Evolutionary conservation across 2,888 invertebrate species (phyloP).

Genomic region (Trachelus iudaicus): DNA sequence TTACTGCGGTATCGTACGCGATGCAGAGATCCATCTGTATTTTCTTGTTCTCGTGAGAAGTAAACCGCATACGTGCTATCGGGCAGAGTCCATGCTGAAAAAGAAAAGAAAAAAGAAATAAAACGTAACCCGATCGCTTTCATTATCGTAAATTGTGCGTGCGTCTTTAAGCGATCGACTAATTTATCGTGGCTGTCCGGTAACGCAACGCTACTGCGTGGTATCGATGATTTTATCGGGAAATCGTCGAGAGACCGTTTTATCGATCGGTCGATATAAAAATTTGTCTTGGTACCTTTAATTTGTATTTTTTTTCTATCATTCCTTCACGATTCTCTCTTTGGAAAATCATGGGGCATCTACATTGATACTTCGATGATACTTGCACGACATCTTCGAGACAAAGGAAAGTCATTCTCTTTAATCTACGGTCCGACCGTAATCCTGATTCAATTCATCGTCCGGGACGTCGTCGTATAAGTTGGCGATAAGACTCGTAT

Average conservation of each 20-base stretch:
- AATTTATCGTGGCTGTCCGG: background rate
- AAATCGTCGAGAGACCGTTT: background rate
- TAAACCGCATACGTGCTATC: background rate
- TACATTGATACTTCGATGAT: background rate
- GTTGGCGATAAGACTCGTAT: background rate
- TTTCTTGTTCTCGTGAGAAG: background rate
- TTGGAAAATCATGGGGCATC: background rate
- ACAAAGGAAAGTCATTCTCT: background rate
- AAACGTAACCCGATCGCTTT: background rate
- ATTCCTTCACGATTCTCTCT: background rate
- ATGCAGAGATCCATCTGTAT: background rate
- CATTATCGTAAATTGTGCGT: background rate
- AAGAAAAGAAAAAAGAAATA: no score
- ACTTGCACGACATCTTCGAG: background rate
- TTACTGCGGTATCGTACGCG: background rate
- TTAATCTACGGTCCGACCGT: conserved; percentile 7
- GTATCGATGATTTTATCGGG: background rate
- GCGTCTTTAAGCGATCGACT: background rate
- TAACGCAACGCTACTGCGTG: background rate
- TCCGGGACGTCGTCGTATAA: background rate
- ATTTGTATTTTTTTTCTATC: background rate
- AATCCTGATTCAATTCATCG: conserved; percentile 1
- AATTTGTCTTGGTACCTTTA: background rate
- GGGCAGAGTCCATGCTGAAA: background rate
- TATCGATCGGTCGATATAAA: background rate